Evolutionary conservation across 2,113 vertebrate species (phyloP), one percentile per base, ranked within the genome.

Genomic region (Psilopsiagon aurifrons): DNA sequence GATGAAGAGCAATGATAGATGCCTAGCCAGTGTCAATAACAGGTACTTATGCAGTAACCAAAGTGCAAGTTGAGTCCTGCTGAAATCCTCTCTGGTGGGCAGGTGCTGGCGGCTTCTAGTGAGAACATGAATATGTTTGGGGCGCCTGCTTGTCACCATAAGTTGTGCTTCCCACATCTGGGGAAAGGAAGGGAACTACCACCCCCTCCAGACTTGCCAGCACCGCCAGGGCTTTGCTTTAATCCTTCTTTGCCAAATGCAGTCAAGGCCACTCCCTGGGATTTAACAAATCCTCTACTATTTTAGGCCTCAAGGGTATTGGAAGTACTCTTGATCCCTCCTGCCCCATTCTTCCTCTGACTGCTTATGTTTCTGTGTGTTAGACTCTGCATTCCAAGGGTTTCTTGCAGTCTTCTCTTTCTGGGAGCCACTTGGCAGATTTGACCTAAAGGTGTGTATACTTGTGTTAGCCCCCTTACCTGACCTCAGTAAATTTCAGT

Each of bases 271-370:
- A 1, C 67, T 90, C 57, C 63, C 88, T 87, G 47, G 85, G 82
- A 92, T 93, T 96, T 94, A 93, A 80, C 39, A 93, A 94, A 96
- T 96, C 78, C 78, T 76, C 52, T 90, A 12, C 70, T 94, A 80
- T 95, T 95, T 92, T 85, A 92, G 71, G 39, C 62, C 67, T 29
- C 1, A 10, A 76, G 85, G 62, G 52, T 79, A n/a, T 76, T 93
- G 82, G 66, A 70, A 62, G 29, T 12, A 9, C 44, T 85, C 33
- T 88, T 90, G 67, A 87, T 85, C 75, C 57, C 12, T 94, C 35
- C 78, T 88, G 62, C 75, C 47, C 70, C 24, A 9, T 93, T 96
- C 82, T 90, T 73, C 20, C 17, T 84, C 74, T 35, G 51, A 55
- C 39, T 79, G 29, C 67, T 79, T 93, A 47, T 1, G 3, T 57